A percentile compares a stretch with the other conserved stretches of the same genome.
Evolutionary conservation across 2,797 vertebrate species (phyloP).

Genomic region (Hoplostethus mediterraneus): DNA sequence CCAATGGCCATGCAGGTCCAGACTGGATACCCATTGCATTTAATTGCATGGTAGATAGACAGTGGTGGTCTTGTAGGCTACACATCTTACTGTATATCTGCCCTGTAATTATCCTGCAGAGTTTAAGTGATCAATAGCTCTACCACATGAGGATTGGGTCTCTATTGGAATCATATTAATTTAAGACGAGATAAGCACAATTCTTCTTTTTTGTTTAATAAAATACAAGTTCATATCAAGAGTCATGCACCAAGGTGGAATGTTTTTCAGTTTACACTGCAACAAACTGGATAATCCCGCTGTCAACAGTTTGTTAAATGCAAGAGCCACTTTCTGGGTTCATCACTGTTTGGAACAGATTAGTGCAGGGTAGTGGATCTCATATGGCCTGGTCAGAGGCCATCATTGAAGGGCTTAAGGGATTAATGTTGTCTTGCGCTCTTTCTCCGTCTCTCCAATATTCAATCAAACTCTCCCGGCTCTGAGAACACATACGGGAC

Average conservation of each 20-base stretch:
- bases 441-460: conserved; percentile 74
- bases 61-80: background rate
- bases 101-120: conserved; percentile 35
- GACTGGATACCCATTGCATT: background rate
- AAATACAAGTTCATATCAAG: conserved; percentile 55
- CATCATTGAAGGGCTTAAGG: conserved; percentile 87
- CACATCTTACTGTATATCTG: conserved; percentile 8
- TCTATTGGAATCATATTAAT: conserved; percentile 25
- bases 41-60: background rate
- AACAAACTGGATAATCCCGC: conserved; percentile 81
- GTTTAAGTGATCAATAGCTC: conserved; percentile 52
- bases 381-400: conserved; percentile 87
- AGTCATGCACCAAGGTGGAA: conserved; percentile 65
- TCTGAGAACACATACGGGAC: conserved; percentile 52
- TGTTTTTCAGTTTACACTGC: conserved; percentile 75
- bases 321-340: conserved; percentile 85
- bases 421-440: conserved; percentile 83
- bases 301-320: conserved; percentile 85
- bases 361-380: conserved; percentile 85
- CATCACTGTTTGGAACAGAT: conserved; percentile 86
- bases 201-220: conserved; percentile 44
- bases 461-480: conserved; percentile 76
- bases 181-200: conserved; percentile 51
- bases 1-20: background rate
- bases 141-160: conserved; percentile 26